Conservation (phyloP, 2,888 invertebrate genomes). For the Pristionchus fissidentatus region DNA sequence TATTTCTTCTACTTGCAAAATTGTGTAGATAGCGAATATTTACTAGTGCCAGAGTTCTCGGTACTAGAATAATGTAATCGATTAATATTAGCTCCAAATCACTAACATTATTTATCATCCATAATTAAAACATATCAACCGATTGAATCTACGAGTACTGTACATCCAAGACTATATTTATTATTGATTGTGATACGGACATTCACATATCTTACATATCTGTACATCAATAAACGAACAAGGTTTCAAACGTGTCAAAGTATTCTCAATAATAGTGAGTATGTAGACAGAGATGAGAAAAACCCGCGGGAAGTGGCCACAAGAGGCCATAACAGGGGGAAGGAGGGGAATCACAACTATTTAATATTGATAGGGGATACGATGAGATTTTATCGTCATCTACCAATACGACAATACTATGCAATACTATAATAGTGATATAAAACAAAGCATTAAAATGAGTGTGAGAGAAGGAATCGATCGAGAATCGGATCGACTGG, state of each 20-base stretch:
- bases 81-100: conserved; percentile 5
- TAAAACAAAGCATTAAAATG: conserved; percentile 10
- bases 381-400: conserved; percentile 20
- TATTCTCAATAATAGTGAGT: conserved; percentile 6
- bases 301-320: conserved; percentile 10
- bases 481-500: conserved; percentile 31
- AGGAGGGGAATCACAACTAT: background rate
- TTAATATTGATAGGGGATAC: background rate
- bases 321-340: conserved; percentile 34
- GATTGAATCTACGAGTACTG: conserved; percentile 31
- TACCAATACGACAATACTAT: conserved; percentile 11
- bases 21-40: conserved; percentile 40
- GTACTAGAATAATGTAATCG: conserved; percentile 42
- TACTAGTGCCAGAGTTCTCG: background rate
- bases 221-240: conserved; percentile 25
- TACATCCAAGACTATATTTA: conserved; percentile 17
- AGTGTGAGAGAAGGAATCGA: background rate
- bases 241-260: background rate
- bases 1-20: conserved; percentile 41
- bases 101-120: background rate
- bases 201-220: background rate
- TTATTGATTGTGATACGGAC: conserved; percentile 34
- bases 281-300: background rate
- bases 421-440: background rate
- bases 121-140: background rate